Base-by-base conservation (phyloP, 2,888 invertebrate genomes). In the Endomychus coccineus region DNA sequence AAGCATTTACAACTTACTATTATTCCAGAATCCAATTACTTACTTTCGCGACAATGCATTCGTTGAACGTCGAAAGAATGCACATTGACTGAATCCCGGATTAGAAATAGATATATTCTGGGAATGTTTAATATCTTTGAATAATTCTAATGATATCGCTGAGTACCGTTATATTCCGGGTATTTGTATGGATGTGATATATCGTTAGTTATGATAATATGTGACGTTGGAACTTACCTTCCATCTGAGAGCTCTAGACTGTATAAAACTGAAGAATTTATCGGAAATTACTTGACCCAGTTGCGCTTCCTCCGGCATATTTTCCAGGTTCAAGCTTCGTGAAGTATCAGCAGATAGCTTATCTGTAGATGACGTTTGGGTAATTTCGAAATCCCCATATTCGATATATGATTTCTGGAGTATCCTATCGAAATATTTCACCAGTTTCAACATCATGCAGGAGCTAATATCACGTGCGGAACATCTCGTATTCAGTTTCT, bases 391-490 rank as follows among this genome's bases (percentile, higher is more conserved):
- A 52, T 83, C 83, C 27, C 80, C 80, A 27, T 88, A 67, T 54
- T 85, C 83, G 54, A 88, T 76, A 32, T 81, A 78, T 0, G 85
- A 80, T 47, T 86, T 87, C 61, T 86, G 80, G 56, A 87, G 70
- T 66, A 86, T 74, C 44, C 80, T 73, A 67, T 88, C 87, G 67
- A 87, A 83, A 61, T 86, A 87, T 11, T 83, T 80, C 22, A 87
- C 80, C 50, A 87, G 64, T 63, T 87, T 88, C 12, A 85, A 70
- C 72, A 87, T 86, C 58, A 85, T 80, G 61, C 88, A 88, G 5
- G 87, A 81, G 21, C 83, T 82, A 27, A 83, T 76, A 54, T 88
- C 87, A 34, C 80, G 74, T 47, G 82, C 77, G 3, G 78, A 74
- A 58, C 88, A 88, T 70, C 85, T 86, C 48, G 73, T 69, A 56